phyloP scores from a whole-genome alignment of 2,797 vertebrate genomes.

The Poecilia velifera region DNA sequence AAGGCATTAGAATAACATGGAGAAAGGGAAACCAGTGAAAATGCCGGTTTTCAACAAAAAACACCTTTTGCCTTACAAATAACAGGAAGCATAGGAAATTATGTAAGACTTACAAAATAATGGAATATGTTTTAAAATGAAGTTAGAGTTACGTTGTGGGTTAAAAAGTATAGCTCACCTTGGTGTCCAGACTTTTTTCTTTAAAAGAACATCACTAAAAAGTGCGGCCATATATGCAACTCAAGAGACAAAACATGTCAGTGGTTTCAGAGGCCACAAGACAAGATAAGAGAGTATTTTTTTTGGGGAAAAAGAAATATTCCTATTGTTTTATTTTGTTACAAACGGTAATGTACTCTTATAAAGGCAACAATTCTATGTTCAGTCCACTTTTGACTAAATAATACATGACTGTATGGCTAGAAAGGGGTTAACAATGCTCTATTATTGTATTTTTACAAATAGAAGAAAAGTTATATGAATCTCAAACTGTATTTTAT shows the following conservation, averaged over 20 bases:
- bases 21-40: conserved; percentile 13
- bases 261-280: not conserved
- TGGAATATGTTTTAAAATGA: not conserved
- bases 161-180: not conserved
- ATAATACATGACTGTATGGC: not conserved
- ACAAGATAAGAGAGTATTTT: not conserved
- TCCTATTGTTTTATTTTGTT: not conserved
- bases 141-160: not conserved
- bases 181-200: not conserved
- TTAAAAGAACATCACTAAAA: not conserved
- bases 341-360: not conserved
- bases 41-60: not conserved
- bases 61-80: not conserved
- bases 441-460: not conserved
- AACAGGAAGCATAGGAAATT: not conserved
- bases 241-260: not conserved
- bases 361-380: not conserved
- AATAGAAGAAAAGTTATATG: not conserved
- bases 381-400: not conserved
- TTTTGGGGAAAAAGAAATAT: not conserved
- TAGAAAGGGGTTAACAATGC: not conserved
- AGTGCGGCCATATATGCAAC: not conserved
- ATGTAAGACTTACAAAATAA: not conserved
- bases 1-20: conserved; percentile 30
- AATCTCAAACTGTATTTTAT: not conserved